These are phyloP conservation scores for Dolomedes plantarius DNA, from an alignment of 2,888 invertebrate genomes.

Conservation along the genomic window DNA sequence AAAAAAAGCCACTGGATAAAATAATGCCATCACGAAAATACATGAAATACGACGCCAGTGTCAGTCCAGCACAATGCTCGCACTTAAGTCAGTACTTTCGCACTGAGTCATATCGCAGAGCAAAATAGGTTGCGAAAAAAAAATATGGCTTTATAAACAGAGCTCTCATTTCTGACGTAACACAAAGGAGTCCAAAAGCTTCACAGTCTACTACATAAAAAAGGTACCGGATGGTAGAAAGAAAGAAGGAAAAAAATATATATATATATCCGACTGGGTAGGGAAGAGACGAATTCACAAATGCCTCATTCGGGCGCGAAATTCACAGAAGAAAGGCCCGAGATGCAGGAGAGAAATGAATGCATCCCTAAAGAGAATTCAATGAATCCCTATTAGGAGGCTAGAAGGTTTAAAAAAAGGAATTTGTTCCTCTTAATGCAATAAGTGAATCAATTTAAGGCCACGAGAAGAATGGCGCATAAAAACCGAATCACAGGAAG, in stretches of 20 bases:
- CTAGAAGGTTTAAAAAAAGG: constrained; percentile 33
- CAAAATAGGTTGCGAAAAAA: no score
- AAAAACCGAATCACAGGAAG: constrained; percentile 44
- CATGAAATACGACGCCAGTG: no score
- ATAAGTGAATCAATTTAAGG: constrained; percentile 63
- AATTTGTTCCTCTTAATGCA: constrained; percentile 50
- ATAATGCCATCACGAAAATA: no score
- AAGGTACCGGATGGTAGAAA: background rate
- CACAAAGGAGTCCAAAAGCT: background rate
- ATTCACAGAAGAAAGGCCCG: background rate
- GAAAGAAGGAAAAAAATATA: background rate
- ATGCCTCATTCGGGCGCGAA: background rate
- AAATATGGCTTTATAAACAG: no score
- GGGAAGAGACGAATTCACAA: background rate
- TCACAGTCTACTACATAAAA: background rate
- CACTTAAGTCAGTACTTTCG: no score
- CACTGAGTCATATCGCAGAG: no score
- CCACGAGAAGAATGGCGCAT: constrained; percentile 38
- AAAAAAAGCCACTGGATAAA: no score
- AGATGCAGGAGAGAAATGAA: background rate
- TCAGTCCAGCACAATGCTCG: no score
- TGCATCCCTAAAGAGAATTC: constrained; percentile 3
- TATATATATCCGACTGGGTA: background rate
- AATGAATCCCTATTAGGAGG: constrained; percentile 52
- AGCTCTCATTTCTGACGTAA: no score